These are phyloP conservation scores for Osmerus mordax DNA, from an alignment of 2,113 vertebrate genomes.

Conservation along the genomic window DNA sequence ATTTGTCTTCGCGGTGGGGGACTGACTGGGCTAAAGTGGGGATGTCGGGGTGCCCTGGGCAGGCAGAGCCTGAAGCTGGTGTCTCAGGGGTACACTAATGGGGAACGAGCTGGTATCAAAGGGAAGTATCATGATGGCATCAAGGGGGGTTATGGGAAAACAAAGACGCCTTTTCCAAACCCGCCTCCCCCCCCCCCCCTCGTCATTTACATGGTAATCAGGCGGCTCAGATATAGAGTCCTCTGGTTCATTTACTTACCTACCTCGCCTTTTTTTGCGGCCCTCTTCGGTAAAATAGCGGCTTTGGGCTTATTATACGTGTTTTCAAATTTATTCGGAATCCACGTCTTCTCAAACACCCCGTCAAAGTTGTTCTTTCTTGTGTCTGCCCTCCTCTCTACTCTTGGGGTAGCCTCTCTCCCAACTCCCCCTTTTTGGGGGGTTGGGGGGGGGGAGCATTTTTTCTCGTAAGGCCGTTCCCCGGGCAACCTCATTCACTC, in stretches of 20 bases:
- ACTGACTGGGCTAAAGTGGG: conserved; percentile 61
- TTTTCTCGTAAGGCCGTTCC: conserved; percentile 62
- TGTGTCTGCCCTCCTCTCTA: conserved; percentile 27
- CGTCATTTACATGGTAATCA: conserved; percentile 76
- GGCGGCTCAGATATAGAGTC: conserved; percentile 58
- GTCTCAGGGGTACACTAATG: conserved; percentile 70
- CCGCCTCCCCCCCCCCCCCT: conserved; percentile 2
- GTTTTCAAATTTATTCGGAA: too few species aligned
- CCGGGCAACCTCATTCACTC: conserved; percentile 71
- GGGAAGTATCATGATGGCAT: conserved; percentile 72
- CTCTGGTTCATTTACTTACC: conserved; percentile 63
- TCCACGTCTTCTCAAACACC: conserved; percentile 46
- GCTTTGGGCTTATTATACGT: too few species aligned
- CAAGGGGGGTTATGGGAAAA: conserved; percentile 69
- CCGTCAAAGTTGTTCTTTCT: conserved; percentile 30
- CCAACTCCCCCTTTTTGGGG: conserved; percentile 24
- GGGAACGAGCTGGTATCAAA: conserved; percentile 75
- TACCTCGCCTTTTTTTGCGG: conserved; percentile 24
- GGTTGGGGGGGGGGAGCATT: conserved; percentile 46
- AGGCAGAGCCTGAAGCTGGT: conserved; percentile 43
- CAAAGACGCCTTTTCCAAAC: conserved; percentile 63
- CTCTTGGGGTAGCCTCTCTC: conserved; percentile 7
- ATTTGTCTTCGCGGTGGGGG: conserved; percentile 72
- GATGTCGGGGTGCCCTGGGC: conserved; percentile 64
- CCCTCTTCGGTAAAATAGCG: too few species aligned